Evolutionary conservation across 2,113 vertebrate genomes (phyloP).

Genomic region (Oreochromis niloticus): DNA sequence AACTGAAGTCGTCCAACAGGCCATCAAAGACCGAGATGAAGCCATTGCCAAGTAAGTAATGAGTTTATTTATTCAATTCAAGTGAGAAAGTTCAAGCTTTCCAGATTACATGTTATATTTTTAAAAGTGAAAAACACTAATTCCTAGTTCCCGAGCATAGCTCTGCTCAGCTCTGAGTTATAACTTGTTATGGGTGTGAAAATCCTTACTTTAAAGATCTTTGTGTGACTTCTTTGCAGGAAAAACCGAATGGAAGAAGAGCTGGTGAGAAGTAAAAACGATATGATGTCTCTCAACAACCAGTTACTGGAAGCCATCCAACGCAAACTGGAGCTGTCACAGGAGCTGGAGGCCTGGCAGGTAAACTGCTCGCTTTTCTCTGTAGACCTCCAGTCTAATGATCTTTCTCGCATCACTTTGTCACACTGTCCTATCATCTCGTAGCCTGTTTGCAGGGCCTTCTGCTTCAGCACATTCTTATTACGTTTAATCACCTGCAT

Average conservation of each 20-base stretch:
- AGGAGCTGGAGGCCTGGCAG: constrained; percentile 88
- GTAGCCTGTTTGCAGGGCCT: neutral
- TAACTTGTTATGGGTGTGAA: neutral
- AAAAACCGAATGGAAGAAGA: constrained; percentile 80
- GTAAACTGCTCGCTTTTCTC: constrained; percentile 41
- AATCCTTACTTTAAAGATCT: neutral
- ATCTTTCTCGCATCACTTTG: neutral
- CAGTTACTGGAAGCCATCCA: constrained; percentile 82
- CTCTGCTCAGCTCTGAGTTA: neutral
- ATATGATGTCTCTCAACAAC: constrained; percentile 77
- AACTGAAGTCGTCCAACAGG: constrained; percentile 58
- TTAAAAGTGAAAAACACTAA: neutral
- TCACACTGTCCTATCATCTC: neutral
- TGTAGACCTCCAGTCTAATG: neutral
- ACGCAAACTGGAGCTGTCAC: constrained; percentile 80
- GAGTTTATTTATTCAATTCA: neutral
- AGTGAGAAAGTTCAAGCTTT: neutral
- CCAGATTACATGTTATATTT: neutral
- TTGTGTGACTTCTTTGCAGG: constrained; percentile 47
- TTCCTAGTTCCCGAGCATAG: neutral
- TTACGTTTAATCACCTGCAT: neutral
- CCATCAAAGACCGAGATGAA: constrained; percentile 79
- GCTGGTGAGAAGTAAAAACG: constrained; percentile 73
- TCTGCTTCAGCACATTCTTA: neutral
- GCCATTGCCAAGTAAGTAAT: constrained; percentile 78